These are phyloP conservation scores for Hirundichthys speculiger DNA, from an alignment of 2,113 vertebrate species.

Conservation along the genomic window DNA sequence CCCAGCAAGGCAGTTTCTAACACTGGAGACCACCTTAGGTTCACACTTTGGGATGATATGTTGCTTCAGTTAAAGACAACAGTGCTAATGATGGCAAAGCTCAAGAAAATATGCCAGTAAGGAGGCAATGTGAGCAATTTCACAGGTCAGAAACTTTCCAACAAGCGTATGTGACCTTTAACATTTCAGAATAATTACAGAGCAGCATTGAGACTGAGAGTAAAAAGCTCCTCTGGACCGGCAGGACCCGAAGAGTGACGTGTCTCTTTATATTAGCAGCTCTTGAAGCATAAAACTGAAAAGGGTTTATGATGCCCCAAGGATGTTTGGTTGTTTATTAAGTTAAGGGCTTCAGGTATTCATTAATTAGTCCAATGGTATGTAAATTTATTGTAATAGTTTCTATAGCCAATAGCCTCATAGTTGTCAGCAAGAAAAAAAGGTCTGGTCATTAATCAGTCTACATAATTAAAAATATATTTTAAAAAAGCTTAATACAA, in stretches of 20 bases:
- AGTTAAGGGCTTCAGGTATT: background rate
- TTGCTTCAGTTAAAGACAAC: background rate
- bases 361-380: background rate
- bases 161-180: background rate
- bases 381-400: background rate
- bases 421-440: background rate
- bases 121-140: background rate
- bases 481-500: no score
- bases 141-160: background rate
- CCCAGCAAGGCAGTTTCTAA: no score
- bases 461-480: background rate
- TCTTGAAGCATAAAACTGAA: background rate
- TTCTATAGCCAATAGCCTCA: background rate
- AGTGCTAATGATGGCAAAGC: background rate
- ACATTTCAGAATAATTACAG: constrained; percentile 1
- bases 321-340: background rate
- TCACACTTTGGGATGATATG: background rate
- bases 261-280: background rate
- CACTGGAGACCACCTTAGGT: background rate
- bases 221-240: background rate
- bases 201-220: background rate
- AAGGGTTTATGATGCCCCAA: no score
- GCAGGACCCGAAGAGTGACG: no score
- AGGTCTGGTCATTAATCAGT: background rate
- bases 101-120: background rate